Evolutionary conservation across 2,888 invertebrate species (phyloP), one percentile per base, ranked within the genome.

Genomic region (Dasypogon diadema): DNA sequence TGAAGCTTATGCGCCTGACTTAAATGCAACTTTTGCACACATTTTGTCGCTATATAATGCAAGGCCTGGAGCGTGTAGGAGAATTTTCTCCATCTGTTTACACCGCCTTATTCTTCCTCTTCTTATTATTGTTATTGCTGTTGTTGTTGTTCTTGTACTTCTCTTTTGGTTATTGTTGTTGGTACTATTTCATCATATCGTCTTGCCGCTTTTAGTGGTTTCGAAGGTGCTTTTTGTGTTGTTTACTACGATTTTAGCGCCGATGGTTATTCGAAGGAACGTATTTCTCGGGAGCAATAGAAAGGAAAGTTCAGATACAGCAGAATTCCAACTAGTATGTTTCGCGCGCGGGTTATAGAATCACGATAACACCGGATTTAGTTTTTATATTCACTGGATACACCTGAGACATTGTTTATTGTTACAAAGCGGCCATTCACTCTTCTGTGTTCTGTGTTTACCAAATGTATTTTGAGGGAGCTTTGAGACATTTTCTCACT

Each of bases 1-100:
- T 48, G 12, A n/a, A 48, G 48, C 48, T 48, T 48, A 48, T 48
- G 48, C 48, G 48, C 48, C 48, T 48, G 48, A 48, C 48, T 48
- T 48, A 48, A n/a, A 3, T 30, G 48, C 48, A 48, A 16, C 3
- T 16, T 48, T 48, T 16, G 48, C 48, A 48, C 48, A 48, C 48
- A 16, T 12, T 5, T 30, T 30, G 3, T 30, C 30, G 3, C 3
- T 30, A 30, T 30, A 30, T 5, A 30, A 8, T 30, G 30, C 30
- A 30, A n/a, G n/a, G n/a, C n/a, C n/a, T n/a, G n/a, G 16, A 48
- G 48, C n/a, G 48, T 12, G 48, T 48, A 48, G 48, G 48, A 48
- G 48, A 48, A 16, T 14, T 30, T 16, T 3, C 48, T 12, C 12
- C 48, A 48, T 6, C 12, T 3, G 48, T 48, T 48, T 48, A 48